Percentiles rank a stretch among this genome's conserved stretches.
phyloP scores from a whole-genome alignment of 2,888 invertebrate genomes.

The Minunthozetes semirufus region DNA sequence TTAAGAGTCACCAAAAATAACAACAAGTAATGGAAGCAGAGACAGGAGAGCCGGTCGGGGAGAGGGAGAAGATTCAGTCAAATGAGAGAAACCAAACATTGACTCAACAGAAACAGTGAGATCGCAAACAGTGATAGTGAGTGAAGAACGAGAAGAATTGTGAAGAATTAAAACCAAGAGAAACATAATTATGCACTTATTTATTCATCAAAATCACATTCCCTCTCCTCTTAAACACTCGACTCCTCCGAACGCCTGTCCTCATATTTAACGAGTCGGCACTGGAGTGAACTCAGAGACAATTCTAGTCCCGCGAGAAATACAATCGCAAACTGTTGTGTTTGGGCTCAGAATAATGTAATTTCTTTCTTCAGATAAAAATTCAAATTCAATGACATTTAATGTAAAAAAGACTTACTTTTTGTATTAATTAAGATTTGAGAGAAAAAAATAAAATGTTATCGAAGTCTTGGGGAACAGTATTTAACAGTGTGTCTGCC shows the following conservation, averaged over 20 bases:
- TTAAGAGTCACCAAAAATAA: neutral
- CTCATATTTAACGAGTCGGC: too few species aligned
- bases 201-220: conserved; percentile 30
- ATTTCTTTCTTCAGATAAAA: neutral
- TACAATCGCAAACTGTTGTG: neutral
- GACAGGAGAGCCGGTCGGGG: too few species aligned
- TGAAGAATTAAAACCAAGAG: neutral
- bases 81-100: neutral
- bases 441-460: neutral
- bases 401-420: neutral
- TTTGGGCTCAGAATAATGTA: neutral
- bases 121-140: neutral
- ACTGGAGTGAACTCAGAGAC: neutral
- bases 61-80: neutral
- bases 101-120: neutral
- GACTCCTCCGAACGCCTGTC: too few species aligned
- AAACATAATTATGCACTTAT: conserved; percentile 32
- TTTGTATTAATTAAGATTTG: neutral
- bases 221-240: neutral
- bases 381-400: neutral
- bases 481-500: neutral
- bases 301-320: conserved; percentile 17
- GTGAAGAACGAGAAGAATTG: neutral
- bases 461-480: neutral
- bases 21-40: neutral